Conservation (phyloP, 2,888 invertebrate genomes). For the Drosophila hamatofila region DNA sequence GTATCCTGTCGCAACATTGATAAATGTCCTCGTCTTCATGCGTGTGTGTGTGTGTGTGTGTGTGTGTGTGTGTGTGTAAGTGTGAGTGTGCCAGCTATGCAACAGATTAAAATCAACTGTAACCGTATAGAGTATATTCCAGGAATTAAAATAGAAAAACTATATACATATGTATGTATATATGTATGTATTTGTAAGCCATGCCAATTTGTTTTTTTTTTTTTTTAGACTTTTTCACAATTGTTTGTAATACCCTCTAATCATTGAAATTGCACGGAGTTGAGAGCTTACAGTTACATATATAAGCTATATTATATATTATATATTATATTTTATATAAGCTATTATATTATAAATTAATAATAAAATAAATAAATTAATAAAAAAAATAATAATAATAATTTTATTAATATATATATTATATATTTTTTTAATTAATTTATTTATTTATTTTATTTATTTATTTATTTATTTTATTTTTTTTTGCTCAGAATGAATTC, state of each 20-base stretch:
- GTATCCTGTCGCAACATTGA: conserved; percentile 58
- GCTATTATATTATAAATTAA: too few relatives aligned
- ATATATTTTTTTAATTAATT: too few relatives aligned
- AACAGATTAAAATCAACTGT: conserved; percentile 50
- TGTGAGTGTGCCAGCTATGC: conserved; percentile 11
- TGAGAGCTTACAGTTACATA: too few relatives aligned
- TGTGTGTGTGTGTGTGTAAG: conserved; percentile 1
- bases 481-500: too few relatives aligned
- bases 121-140: not conserved
- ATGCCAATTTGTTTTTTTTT: not conserved
- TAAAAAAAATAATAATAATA: too few relatives aligned
- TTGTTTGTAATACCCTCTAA: not conserved
- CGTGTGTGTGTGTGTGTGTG: conserved; percentile 21
- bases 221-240: not conserved
- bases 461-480: too few relatives aligned
- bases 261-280: not conserved
- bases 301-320: too few relatives aligned
- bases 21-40: conserved; percentile 56
- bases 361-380: too few relatives aligned
- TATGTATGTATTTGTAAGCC: not conserved
- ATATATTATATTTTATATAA: too few relatives aligned
- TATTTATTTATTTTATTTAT: too few relatives aligned
- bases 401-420: too few relatives aligned
- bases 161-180: not conserved
- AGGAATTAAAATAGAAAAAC: conserved; percentile 12